These are phyloP conservation scores for Xiphydria camelus DNA, from an alignment of 2,888 invertebrate species.

Conservation along the genomic window DNA sequence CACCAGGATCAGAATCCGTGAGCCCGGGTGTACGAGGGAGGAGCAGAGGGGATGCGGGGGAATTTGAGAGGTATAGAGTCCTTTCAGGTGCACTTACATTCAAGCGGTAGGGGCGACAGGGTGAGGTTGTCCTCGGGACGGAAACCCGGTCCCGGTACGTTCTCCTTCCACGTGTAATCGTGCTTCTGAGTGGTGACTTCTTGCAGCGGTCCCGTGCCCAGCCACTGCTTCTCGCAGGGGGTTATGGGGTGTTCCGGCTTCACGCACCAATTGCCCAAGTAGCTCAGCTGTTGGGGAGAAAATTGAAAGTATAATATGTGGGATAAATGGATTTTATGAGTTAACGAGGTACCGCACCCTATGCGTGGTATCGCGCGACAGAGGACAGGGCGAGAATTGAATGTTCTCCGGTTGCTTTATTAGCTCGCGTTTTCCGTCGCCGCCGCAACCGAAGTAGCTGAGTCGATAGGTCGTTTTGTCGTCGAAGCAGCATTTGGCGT, in stretches of 20 bases:
- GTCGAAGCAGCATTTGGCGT: conserved; percentile 41
- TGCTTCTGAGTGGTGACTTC: conserved; percentile 71
- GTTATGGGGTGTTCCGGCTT: conserved; percentile 43
- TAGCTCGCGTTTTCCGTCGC: conserved; percentile 34
- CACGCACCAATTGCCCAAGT: conserved; percentile 44
- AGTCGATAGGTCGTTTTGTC: conserved; percentile 50
- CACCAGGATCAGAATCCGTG: no score
- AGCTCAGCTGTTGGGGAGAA: conserved; percentile 54
- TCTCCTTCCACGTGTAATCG: conserved; percentile 60
- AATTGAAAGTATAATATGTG: no score
- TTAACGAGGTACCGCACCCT: conserved; percentile 25
- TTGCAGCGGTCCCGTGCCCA: conserved; percentile 31
- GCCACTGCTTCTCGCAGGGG: conserved; percentile 42
- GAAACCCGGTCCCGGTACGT: conserved; percentile 2
- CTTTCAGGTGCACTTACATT: no score
- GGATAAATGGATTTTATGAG: no score
- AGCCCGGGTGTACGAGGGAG: no score
- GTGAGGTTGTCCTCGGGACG: conserved; percentile 33
- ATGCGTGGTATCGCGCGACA: conserved; percentile 44
- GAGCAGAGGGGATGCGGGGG: no score
- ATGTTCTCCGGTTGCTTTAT: conserved; percentile 31
- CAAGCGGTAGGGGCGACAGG: conserved; percentile 31
- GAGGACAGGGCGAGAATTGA: conserved; percentile 37
- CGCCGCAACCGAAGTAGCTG: conserved; percentile 46
- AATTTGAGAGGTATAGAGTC: no score